Percentiles rank a stretch among this genome's conserved stretches.
Evolutionary conservation across 2,797 vertebrate genomes (phyloP).

Genomic region (Cyprinodon diabolis): DNA sequence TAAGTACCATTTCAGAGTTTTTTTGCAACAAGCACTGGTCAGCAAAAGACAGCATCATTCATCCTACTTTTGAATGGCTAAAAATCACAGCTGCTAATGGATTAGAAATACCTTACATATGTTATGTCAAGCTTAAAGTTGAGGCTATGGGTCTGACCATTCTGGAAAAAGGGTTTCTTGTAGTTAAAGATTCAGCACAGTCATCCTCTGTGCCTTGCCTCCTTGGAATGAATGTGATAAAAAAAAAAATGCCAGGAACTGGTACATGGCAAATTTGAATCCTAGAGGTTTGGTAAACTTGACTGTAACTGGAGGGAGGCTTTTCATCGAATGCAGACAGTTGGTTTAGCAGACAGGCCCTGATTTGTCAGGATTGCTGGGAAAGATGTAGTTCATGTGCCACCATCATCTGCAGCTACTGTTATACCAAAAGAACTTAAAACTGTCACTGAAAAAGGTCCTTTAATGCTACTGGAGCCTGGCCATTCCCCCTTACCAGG

Average conservation of each 20-base stretch:
- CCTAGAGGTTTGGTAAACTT: neutral
- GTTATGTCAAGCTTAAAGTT: constrained; percentile 1
- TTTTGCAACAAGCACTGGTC: neutral
- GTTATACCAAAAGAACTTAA: neutral
- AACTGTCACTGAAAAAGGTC: neutral
- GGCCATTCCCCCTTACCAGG: neutral
- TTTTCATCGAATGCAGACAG: neutral
- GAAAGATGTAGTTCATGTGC: neutral
- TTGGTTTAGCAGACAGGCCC: neutral
- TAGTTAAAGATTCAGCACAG: constrained; percentile 1
- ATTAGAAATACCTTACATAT: neutral
- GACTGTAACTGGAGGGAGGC: neutral
- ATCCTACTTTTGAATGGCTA: constrained; percentile 7
- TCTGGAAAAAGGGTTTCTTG: neutral
- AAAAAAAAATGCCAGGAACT: neutral
- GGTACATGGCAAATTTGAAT: constrained; percentile 10
- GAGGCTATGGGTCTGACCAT: constrained; percentile 4
- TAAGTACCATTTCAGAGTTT: neutral
- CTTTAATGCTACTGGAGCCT: neutral
- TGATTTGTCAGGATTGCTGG: neutral
- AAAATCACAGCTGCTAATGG: neutral
- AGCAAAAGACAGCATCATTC: neutral
- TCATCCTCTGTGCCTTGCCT: neutral
- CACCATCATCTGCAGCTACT: neutral
- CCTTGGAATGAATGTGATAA: constrained; percentile 26